Base-by-base conservation (phyloP, 1,140 invertebrate species). In the Mylabris phalerata region DNA sequence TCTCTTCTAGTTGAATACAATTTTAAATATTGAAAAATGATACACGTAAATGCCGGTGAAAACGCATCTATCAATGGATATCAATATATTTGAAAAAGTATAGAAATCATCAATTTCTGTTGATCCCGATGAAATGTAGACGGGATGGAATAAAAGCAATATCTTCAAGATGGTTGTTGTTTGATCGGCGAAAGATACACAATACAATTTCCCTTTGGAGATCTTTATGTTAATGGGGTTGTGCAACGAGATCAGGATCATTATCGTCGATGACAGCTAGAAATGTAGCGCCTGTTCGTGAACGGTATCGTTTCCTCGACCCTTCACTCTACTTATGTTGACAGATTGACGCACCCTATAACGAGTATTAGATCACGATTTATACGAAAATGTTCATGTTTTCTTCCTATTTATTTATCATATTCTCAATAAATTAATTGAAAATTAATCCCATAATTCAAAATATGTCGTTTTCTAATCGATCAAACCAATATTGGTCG, bases 321-420 rank as follows among this genome's bases (percentile, higher is more conserved):
- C 50, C 50, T 48, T 47, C 39, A 26, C 42, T 48, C 39, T 47
- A 42, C 26, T 49, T 49, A 51, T 50, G 46, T 48, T 65, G 63
- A 65, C 60, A 65, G 57, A 54, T 55, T 61, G 62, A 64, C 62
- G 59, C 62, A 52, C 52, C 59, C 52, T 56, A 43, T 52, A 13
- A 52, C 56, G 19, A 19, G 19, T 62, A 65, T 65, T 57, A 62
- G 32, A 7, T 32, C 32, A 32, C 4, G 32, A 32, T 32, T 32
- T 32, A 1, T 32, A 19, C 7, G 32, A 32, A 32, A 32, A 32
- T 32, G 1, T 32, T 7, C 32, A 19, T 19, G 19, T 19, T 19
- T 19, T 19, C 19, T 19, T 19, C 19, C 19, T 19, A 32, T 32
- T 32, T 32, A 32, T 32, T 32, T 4, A 32, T 32, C 7, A 32